phyloP scores from a whole-genome alignment of 1,140 invertebrate genomes.

The Caerostris extrusa region DNA sequence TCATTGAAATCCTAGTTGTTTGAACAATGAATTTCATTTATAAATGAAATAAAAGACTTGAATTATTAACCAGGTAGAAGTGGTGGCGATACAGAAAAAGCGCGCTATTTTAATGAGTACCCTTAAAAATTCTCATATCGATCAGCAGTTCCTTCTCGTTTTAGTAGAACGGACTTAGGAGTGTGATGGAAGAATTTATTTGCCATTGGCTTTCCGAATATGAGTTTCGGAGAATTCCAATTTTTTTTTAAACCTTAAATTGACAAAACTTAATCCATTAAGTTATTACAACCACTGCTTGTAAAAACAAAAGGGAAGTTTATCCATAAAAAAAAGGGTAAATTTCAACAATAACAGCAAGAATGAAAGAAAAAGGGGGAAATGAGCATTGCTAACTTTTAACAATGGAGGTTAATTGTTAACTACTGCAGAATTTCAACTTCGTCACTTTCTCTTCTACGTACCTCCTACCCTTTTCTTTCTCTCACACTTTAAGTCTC shows the following conservation, averaged over 20 bases:
- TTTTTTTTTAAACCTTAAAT: constrained; percentile 57
- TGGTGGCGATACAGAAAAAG: too few relatives aligned
- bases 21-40: too few relatives aligned
- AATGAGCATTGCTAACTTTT: constrained; percentile 59
- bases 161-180: background rate
- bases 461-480: background rate
- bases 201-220: background rate
- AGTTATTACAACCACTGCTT: constrained; percentile 54
- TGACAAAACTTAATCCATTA: constrained; percentile 62
- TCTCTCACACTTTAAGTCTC: constrained; percentile 8
- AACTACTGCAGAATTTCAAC: constrained; percentile 72
- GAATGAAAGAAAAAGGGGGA: background rate
- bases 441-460: background rate
- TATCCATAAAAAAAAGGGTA: constrained; percentile 52
- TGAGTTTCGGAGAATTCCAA: background rate
- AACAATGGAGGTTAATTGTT: constrained; percentile 63
- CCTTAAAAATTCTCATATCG: background rate
- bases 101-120: background rate
- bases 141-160: background rate
- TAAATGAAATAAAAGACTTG: too few relatives aligned
- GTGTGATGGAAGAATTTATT: constrained; percentile 12
- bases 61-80: too few relatives aligned
- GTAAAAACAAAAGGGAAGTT: constrained; percentile 38
- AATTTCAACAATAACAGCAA: background rate
- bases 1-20: too few relatives aligned